Evolutionary conservation across 2,797 vertebrate species (phyloP).

Genomic region (Neomorphus geoffroyi): DNA sequence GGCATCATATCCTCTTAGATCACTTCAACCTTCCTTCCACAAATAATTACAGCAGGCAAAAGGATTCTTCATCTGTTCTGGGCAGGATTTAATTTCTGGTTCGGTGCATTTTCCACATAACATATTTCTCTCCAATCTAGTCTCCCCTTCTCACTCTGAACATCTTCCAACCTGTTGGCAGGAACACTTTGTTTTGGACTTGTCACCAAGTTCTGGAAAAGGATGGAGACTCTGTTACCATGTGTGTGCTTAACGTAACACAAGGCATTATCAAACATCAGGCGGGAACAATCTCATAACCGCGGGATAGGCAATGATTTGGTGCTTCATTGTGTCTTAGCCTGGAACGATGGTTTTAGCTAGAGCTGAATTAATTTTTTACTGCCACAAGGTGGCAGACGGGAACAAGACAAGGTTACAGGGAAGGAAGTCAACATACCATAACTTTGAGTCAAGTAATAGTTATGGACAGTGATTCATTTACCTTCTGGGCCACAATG

Average conservation of each 20-base stretch:
- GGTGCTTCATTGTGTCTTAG: rapidly evolving
- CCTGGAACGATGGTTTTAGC: not conserved
- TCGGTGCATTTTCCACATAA: not conserved
- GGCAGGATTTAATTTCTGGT: not conserved
- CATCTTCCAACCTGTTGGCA: not conserved
- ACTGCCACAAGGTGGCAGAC: conserved; percentile 62
- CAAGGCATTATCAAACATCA: rapidly evolving
- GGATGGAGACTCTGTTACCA: not conserved
- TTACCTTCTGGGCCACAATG: not conserved
- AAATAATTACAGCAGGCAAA: not conserved
- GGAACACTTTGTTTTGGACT: not conserved
- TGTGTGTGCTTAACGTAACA: not conserved
- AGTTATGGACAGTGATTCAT: not conserved
- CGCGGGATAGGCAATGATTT: rapidly evolving
- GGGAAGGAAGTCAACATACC: not conserved
- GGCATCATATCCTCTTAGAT: not conserved
- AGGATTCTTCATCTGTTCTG: not conserved
- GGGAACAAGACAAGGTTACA: not conserved
- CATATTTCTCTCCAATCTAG: not conserved
- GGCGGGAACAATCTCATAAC: not conserved
- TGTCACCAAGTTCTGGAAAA: not conserved
- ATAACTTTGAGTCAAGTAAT: not conserved
- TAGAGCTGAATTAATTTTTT: not conserved
- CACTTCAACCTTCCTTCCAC: not conserved
- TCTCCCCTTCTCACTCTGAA: not conserved